These are phyloP conservation scores for Bombus turneri DNA, from an alignment of 1,140 invertebrate genomes.

Conservation along the genomic window DNA sequence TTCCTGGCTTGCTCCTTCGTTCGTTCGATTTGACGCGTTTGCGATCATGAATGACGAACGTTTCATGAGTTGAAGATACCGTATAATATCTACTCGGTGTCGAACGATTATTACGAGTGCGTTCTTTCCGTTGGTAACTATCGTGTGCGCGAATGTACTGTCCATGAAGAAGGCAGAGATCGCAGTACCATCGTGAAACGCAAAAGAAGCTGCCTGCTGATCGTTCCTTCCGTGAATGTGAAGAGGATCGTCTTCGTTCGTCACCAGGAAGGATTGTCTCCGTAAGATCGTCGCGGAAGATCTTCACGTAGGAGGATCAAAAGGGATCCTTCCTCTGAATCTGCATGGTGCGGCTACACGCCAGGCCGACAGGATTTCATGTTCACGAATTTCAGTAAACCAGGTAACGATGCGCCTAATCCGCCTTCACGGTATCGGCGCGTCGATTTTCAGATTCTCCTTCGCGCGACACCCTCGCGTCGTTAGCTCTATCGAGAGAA, in stretches of 20 bases:
- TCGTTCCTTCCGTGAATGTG: background rate
- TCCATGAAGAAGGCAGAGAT: constrained; percentile 13
- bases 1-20: background rate
- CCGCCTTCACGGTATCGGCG: constrained; percentile 44
- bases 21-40: constrained; percentile 4
- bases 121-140: background rate
- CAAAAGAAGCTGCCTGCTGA: background rate
- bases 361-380: constrained; percentile 75
- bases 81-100: background rate
- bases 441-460: constrained; percentile 45
- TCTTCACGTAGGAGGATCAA: constrained; percentile 57
- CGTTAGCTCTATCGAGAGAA: constrained; percentile 1
- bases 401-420: constrained; percentile 76
- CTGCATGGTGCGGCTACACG: constrained; percentile 60
- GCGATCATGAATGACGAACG: constrained; percentile 6
- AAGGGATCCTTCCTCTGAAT: constrained; percentile 39
- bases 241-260: constrained; percentile 2
- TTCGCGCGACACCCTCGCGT: constrained; percentile 14
- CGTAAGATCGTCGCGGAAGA: constrained; percentile 61
- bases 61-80: constrained; percentile 7
- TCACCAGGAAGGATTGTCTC: constrained; percentile 9
- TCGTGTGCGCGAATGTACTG: constrained; percentile 60
- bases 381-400: constrained; percentile 78
- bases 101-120: constrained; percentile 44
- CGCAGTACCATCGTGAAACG: constrained; percentile 10